Conservation (phyloP, 2,888 invertebrate genomes). For the Drosophila sordidula region DNA sequence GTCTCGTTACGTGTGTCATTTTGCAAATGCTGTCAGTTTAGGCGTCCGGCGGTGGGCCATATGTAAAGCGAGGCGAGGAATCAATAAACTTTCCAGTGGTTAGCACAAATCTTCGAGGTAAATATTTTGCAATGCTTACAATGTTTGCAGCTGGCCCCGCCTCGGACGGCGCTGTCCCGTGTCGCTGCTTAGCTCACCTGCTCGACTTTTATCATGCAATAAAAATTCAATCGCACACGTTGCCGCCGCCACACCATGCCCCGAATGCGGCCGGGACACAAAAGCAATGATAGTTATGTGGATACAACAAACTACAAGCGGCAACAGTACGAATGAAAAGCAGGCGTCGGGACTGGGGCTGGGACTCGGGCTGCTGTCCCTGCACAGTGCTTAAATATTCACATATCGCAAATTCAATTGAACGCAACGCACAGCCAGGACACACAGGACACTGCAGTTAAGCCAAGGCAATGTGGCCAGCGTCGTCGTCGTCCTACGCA, state of each 20-base stretch:
- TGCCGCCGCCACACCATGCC: background rate
- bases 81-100: slow-evolving; percentile 71
- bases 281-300: slow-evolving; percentile 71
- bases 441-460: slow-evolving; percentile 62
- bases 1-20: slow-evolving; percentile 65
- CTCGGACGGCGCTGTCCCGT: background rate
- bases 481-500: slow-evolving; percentile 59
- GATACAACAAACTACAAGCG: slow-evolving; percentile 54
- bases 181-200: slow-evolving; percentile 55
- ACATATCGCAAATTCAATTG: slow-evolving; percentile 81
- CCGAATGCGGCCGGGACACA: slow-evolving; percentile 28
- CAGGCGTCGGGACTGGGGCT: background rate
- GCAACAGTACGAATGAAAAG: background rate
- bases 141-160: slow-evolving; percentile 31
- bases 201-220: slow-evolving; percentile 70
- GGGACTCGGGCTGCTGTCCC: slow-evolving; percentile 50
- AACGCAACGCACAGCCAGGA: slow-evolving; percentile 65
- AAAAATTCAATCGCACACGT: slow-evolving; percentile 76
- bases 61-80: slow-evolving; percentile 52
- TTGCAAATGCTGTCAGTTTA: slow-evolving; percentile 64
- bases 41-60: slow-evolving; percentile 49
- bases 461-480: slow-evolving; percentile 52
- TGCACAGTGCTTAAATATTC: slow-evolving; percentile 78
- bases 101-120: slow-evolving; percentile 67
- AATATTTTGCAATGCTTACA: slow-evolving; percentile 74